Evolutionary conservation across 1,140 invertebrate species (phyloP), one percentile per base, ranked within the genome.

Genomic region (Euura saliciscinereae): DNA sequence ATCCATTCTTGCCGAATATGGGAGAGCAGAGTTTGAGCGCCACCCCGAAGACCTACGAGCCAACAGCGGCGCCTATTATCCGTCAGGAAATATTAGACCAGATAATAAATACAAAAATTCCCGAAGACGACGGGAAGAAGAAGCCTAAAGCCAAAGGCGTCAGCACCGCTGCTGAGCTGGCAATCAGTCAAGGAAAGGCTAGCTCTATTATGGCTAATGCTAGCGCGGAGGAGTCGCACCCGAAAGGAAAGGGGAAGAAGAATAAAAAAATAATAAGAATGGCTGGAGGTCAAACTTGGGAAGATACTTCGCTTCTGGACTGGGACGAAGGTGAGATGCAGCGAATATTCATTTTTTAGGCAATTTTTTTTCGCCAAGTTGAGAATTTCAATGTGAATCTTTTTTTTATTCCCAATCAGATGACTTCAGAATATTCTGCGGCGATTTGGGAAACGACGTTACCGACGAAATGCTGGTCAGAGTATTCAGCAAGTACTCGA

Each of bases 371-470:
- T n/a, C n/a, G 28, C 28, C 28, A n/a, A 45, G 0, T 71, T n/a
- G n/a, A 68, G 43, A 42, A 43, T n/a, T 2, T 69, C 10, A 74
- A 46, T 28, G n/a, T 73, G 45, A 28, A 43, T 45, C 65, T 71
- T 59, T 70, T 42, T 82, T 72, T 78, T 13, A 77, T 82, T 82
- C 5, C 1, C 28, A 28, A 28, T 28, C 72, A 93, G 97, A 98
- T 90, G 98, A 99, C 89, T 99, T 98, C 85, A 89, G 98, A 75
- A 94, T 99, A 84, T 99, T 99, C 86, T 99, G 98, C 85, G 99
- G 99, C 46, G 99, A 99, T 91, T 89, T 99, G 5, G 99, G 99
- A 3, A 99, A 99, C 86, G 98, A 99, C 87, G 98, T 99, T 1
- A 99, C 97, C 0, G 98, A 99, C 82, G 98, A 99, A 85, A 91